Evolutionary conservation across 1,140 invertebrate species (phyloP).

Genomic region (Macrocentrus cingulum): DNA sequence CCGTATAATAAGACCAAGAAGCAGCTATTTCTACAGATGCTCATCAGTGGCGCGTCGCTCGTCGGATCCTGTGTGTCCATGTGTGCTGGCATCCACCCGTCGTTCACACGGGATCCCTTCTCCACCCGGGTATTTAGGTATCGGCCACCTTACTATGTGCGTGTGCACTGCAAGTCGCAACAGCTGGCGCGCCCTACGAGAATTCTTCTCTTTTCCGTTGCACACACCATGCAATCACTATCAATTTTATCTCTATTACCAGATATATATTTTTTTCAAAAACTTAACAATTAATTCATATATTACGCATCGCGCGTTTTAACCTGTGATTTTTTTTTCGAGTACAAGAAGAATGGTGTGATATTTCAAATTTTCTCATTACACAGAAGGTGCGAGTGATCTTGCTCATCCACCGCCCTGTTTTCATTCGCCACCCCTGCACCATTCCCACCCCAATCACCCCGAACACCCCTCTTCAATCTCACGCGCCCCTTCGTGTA

Average conservation of each 20-base stretch:
- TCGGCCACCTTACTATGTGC: slow-evolving; percentile 20
- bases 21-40: slow-evolving; percentile 35
- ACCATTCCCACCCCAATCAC: slow-evolving; percentile 40
- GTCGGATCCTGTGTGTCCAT: slow-evolving; percentile 9
- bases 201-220: slow-evolving; percentile 39
- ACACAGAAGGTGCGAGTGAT: slow-evolving; percentile 57
- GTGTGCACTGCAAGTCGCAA: slow-evolving; percentile 26
- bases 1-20: slow-evolving; percentile 31
- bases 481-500: slow-evolving; percentile 55
- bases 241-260: not conserved
- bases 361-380: slow-evolving; percentile 62
- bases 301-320: no score
- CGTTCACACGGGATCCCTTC: slow-evolving; percentile 11
- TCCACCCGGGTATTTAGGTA: slow-evolving; percentile 30
- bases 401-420: slow-evolving; percentile 20
- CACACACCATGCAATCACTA: slow-evolving; percentile 11
- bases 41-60: slow-evolving; percentile 16
- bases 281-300: slow-evolving; percentile 27
- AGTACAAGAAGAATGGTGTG: slow-evolving; percentile 34
- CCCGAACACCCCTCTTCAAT: slow-evolving; percentile 47
- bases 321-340: slow-evolving; percentile 36
- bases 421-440: slow-evolving; percentile 29
- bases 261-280: slow-evolving; percentile 3
- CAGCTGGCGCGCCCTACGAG: slow-evolving; percentile 33
- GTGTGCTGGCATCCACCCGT: not conserved